A percentile compares a stretch with the other conserved stretches of the same genome.
Evolutionary conservation across 2,113 vertebrate genomes (phyloP).

Genomic region (Sitta europaea): DNA sequence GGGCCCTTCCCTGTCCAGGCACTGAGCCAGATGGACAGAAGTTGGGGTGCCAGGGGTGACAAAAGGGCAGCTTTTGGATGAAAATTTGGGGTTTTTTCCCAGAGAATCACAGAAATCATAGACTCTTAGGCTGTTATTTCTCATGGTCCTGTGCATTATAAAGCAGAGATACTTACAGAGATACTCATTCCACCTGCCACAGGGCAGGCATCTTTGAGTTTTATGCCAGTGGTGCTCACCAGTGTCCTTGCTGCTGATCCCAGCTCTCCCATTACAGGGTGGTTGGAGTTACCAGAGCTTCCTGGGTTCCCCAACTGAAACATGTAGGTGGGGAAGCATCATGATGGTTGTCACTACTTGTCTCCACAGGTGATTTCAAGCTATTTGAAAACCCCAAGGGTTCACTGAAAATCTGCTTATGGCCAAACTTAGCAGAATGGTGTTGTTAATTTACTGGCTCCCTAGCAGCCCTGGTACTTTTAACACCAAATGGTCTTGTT

Average conservation of each 20-base stretch:
- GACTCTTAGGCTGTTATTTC: not conserved
- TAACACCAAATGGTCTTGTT: not conserved
- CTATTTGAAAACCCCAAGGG: not conserved
- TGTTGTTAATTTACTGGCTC: not conserved
- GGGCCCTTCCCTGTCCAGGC: not conserved
- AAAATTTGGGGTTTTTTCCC: not conserved
- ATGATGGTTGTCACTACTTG: not conserved
- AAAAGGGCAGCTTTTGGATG: not conserved
- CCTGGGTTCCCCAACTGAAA: not conserved
- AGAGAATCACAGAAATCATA: not conserved
- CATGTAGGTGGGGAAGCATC: not conserved
- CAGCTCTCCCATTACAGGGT: not conserved
- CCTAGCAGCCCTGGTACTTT: not conserved
- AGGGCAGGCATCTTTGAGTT: not conserved
- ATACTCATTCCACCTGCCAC: not conserved
- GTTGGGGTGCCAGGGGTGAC: not conserved
- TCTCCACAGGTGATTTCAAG: not conserved
- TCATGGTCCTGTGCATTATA: not conserved
- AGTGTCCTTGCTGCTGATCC: not conserved
- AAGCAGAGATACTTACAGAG: no score
- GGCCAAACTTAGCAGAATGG: not conserved
- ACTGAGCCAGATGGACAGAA: not conserved
- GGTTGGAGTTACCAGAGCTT: not conserved
- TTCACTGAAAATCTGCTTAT: not conserved
- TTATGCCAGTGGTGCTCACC: not conserved